A percentile compares a stretch with the other conserved stretches of the same genome.
Conservation (phyloP, 1,140 invertebrate species). For the Wasmannia auropunctata region DNA sequence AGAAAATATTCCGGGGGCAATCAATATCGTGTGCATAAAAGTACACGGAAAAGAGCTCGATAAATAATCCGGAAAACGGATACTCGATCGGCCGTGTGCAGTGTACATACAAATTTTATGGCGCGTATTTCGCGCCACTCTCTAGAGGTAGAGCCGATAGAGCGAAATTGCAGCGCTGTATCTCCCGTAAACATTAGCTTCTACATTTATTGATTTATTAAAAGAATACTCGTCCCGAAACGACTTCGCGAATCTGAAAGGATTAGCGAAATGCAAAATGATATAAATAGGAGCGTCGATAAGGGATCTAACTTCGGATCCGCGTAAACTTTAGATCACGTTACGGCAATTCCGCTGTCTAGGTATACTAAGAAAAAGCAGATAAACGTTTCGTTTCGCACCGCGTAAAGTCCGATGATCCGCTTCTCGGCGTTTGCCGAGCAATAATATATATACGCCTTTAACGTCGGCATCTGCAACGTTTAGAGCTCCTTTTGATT, state of each 20-base stretch:
- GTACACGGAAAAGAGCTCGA: background rate
- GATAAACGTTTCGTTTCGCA: background rate
- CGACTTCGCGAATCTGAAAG: background rate
- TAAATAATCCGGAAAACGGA: background rate
- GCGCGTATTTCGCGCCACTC: background rate
- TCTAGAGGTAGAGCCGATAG: background rate
- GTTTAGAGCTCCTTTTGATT: background rate
- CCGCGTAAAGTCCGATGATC: background rate
- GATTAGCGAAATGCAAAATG: background rate
- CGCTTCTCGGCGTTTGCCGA: background rate
- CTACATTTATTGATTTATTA: background rate
- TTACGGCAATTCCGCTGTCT: background rate
- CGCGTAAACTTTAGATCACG: background rate
- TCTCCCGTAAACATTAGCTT: background rate
- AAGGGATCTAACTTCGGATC: conserved; percentile 13
- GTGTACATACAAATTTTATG: conserved; percentile 26
- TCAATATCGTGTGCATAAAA: background rate
- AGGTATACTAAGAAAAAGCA: background rate
- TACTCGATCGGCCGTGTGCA: background rate
- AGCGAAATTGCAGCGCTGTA: background rate
- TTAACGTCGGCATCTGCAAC: background rate
- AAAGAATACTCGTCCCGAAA: background rate
- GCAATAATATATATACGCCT: no score
- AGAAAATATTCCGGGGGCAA: background rate
- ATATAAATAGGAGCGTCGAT: background rate